Percentiles rank a stretch among this genome's conserved stretches.
These are phyloP conservation scores for Wiebesia pumilae DNA, from an alignment of 1,140 invertebrate genomes.

Conservation along the genomic window DNA sequence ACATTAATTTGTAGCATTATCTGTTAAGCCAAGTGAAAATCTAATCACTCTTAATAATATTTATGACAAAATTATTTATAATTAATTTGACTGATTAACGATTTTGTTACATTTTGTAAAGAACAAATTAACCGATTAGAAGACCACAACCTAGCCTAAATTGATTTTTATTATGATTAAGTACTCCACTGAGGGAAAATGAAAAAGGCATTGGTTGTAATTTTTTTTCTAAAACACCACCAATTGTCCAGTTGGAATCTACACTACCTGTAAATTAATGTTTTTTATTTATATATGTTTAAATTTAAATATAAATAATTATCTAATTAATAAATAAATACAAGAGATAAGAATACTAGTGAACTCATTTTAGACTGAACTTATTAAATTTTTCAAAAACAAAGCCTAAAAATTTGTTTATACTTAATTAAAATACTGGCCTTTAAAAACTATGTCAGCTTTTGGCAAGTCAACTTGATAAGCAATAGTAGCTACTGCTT, in stretches of 20 bases:
- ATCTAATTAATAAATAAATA: too few relatives aligned
- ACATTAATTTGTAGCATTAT: constrained; percentile 30
- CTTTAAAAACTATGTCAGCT: constrained; percentile 94
- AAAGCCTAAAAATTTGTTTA: background rate
- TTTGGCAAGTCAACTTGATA: constrained; percentile 98
- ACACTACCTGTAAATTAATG: constrained; percentile 81
- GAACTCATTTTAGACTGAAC: background rate
- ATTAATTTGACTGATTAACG: background rate
- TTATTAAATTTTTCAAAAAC: background rate
- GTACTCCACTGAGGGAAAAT: constrained; percentile 91
- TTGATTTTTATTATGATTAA: constrained; percentile 93
- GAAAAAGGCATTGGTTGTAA: constrained; percentile 94
- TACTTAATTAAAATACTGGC: constrained; percentile 73
- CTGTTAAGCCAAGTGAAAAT: constrained; percentile 33
- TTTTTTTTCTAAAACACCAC: constrained; percentile 95
- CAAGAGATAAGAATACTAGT: too few relatives aligned
- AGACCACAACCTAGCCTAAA: constrained; percentile 92
- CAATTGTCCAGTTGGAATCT: constrained; percentile 97
- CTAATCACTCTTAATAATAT: constrained; percentile 22
- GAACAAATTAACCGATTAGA: constrained; percentile 83
- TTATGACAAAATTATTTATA: background rate
- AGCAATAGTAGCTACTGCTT: constrained; percentile 93
- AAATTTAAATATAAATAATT: background rate
- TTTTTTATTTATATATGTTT: background rate
- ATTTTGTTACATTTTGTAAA: constrained; percentile 39